Conservation (phyloP, 2,797 vertebrate genomes). For the Xenopus petersii region DNA sequence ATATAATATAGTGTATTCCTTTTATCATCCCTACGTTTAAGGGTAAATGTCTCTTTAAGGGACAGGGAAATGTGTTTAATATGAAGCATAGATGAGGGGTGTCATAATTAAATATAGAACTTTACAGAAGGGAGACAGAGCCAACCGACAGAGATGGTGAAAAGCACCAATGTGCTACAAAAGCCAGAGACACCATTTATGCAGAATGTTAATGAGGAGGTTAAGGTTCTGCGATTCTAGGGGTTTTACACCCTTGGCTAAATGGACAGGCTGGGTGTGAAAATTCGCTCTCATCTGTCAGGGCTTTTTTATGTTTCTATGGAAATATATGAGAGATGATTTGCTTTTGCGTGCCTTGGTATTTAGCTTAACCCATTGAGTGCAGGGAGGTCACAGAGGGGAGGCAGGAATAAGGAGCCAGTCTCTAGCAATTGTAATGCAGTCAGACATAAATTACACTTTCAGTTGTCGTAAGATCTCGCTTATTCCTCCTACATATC, state of each 20-base stretch:
- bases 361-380: conserved; percentile 16
- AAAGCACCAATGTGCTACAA: background rate
- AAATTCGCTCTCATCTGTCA: conserved; percentile 18
- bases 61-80: no score
- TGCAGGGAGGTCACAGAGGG: background rate
- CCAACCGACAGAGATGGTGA: no score
- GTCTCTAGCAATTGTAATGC: background rate
- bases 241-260: background rate
- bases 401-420: background rate
- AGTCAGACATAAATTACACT: background rate
- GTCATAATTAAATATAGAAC: no score
- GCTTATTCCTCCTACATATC: no score
- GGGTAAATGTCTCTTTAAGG: no score
- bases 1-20: no score
- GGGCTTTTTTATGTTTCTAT: conserved; percentile 38
- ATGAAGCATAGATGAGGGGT: no score
- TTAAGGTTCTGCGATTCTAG: conserved; percentile 10
- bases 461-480: no score
- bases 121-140: no score
- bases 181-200: background rate
- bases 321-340: conserved; percentile 37
- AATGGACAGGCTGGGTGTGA: conserved; percentile 13
- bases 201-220: conserved; percentile 2
- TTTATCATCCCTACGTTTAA: no score
- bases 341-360: conserved; percentile 23